Evolutionary conservation across 2,113 vertebrate species (phyloP).

Genomic region (Spea bombifrons): DNA sequence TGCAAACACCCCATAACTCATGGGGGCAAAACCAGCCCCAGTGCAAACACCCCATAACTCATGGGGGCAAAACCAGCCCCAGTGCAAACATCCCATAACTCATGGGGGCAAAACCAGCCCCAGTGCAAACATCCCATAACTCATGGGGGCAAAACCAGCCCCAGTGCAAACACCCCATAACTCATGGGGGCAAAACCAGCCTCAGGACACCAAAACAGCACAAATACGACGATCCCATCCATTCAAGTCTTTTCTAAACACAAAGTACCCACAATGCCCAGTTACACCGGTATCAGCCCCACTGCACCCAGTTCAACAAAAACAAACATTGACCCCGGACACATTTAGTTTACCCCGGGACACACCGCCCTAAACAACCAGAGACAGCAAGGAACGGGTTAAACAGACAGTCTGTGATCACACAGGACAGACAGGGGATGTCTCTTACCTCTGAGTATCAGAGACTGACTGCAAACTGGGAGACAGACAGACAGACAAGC

Average conservation of each 20-base stretch:
- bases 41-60: background rate
- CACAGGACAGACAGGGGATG: background rate
- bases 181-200: background rate
- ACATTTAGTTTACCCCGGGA: background rate
- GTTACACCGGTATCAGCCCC: background rate
- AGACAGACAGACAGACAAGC: constrained; percentile 27
- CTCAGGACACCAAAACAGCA: background rate
- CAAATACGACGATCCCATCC: background rate
- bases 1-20: background rate
- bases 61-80: background rate
- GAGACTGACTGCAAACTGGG: constrained; percentile 30
- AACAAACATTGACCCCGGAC: too few species aligned
- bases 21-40: background rate
- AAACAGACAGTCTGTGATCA: background rate
- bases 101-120: background rate
- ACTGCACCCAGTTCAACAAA: too few species aligned
- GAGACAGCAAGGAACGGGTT: background rate
- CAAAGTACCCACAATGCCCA: background rate
- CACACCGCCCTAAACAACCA: background rate
- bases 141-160: background rate
- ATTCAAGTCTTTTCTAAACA: too few species aligned
- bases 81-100: background rate
- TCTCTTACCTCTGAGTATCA: constrained; percentile 34
- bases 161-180: background rate
- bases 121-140: background rate